phyloP scores from a whole-genome alignment of 2,113 vertebrate species.

The Pedetes capensis region DNA sequence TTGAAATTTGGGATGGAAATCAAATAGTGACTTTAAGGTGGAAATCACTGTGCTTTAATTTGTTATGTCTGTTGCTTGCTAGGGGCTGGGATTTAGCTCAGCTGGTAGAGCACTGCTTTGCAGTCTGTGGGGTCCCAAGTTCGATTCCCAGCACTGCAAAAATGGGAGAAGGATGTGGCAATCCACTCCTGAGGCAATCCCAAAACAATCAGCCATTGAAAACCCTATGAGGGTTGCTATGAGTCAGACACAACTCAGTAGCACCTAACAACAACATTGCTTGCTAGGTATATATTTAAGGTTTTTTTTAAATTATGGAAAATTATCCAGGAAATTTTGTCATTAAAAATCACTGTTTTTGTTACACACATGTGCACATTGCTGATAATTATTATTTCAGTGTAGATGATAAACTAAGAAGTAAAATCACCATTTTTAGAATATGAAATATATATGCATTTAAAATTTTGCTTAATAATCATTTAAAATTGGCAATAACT shows the following conservation, averaged over 20 bases:
- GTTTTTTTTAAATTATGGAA: background rate
- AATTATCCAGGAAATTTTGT: background rate
- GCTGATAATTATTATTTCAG: background rate
- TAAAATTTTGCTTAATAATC: background rate
- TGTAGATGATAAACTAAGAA: background rate
- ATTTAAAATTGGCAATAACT: background rate
- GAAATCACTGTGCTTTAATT: background rate
- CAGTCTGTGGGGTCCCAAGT: too few species aligned
- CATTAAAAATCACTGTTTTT: background rate
- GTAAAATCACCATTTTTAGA: background rate
- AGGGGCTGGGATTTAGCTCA: too few species aligned
- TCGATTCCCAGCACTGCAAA: too few species aligned
- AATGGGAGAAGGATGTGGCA: too few species aligned
- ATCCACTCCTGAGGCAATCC: too few species aligned
- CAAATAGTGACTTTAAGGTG: constrained; percentile 50
- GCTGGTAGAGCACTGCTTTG: too few species aligned
- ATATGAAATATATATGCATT: background rate
- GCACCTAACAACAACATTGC: too few species aligned
- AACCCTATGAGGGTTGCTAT: too few species aligned
- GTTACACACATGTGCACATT: background rate
- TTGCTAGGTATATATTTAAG: background rate
- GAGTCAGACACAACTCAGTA: too few species aligned
- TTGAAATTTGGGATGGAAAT: constrained; percentile 65
- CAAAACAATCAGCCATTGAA: too few species aligned
- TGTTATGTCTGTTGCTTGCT: too few species aligned